Evolutionary conservation across 2,888 invertebrate genomes (phyloP).

Genomic region (Pseudanteris insignis): DNA sequence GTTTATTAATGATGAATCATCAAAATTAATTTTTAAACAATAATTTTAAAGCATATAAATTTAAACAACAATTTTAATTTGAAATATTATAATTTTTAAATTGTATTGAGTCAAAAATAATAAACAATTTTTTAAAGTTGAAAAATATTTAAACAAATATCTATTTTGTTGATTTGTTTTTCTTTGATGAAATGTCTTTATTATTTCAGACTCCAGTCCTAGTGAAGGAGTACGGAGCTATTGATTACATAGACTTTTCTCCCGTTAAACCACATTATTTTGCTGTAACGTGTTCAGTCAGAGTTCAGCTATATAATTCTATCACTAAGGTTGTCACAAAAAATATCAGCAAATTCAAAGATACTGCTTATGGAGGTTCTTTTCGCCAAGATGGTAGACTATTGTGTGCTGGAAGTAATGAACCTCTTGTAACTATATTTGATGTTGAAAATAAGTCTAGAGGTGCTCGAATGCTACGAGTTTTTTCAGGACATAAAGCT

Average conservation of each 20-base stretch:
- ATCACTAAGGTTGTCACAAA: constrained; percentile 84
- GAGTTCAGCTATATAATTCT: constrained; percentile 87
- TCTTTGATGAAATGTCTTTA: too few relatives aligned
- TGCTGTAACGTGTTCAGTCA: constrained; percentile 91
- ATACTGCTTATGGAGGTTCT: constrained; percentile 85
- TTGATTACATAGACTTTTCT: constrained; percentile 91
- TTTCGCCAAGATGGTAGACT: constrained; percentile 84
- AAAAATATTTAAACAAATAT: too few relatives aligned
- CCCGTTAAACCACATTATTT: constrained; percentile 89
- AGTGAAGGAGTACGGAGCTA: constrained; percentile 91
- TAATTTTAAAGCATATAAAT: too few relatives aligned
- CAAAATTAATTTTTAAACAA: too few relatives aligned
- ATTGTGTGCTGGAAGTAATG: constrained; percentile 91
- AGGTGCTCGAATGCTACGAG: constrained; percentile 80
- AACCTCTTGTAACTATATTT: constrained; percentile 86
- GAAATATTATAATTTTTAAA: too few relatives aligned
- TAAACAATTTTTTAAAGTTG: too few relatives aligned
- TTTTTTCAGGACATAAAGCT: constrained; percentile 85
- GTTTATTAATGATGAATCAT: too few relatives aligned
- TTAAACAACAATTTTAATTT: too few relatives aligned
- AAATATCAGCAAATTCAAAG: constrained; percentile 83
- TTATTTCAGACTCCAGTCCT: constrained; percentile 78
- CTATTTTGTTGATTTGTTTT: too few relatives aligned
- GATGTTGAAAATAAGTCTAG: constrained; percentile 70
- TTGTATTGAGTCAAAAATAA: too few relatives aligned